Percentiles rank a stretch among this genome's conserved stretches.
Conservation (phyloP, 2,888 invertebrate species). For the Eristalis tenax region DNA sequence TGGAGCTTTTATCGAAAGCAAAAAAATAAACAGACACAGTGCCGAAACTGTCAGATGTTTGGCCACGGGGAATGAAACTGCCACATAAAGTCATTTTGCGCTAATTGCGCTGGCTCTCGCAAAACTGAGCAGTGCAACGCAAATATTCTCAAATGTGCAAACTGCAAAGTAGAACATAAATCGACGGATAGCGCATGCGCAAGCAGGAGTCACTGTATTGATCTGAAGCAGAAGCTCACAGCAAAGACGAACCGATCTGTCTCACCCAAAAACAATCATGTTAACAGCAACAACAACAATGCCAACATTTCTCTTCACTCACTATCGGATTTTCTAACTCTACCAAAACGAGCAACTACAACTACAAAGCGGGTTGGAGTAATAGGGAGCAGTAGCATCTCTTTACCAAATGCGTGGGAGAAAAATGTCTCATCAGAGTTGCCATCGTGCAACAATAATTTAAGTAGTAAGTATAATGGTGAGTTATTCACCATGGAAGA, state of each 20-base stretch:
- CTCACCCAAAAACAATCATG: not conserved
- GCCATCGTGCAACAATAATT: constrained; percentile 10
- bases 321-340: not conserved
- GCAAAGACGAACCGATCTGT: not conserved
- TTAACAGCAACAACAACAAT: not conserved
- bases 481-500: too few relatives aligned
- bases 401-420: constrained; percentile 1
- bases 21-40: not conserved
- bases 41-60: too few relatives aligned
- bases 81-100: not conserved
- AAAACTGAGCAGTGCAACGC: not conserved
- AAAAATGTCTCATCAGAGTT: not conserved
- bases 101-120: not conserved
- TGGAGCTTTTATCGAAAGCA: not conserved
- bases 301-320: not conserved
- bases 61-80: not conserved
- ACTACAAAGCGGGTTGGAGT: not conserved
- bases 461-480: too few relatives aligned
- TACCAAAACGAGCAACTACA: not conserved
- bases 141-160: not conserved
- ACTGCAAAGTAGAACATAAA: not conserved
- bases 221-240: not conserved
- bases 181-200: not conserved
- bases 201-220: not conserved
- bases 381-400: not conserved